These are phyloP conservation scores for Prionailurus bengalensis DNA, from an alignment of 2,113 vertebrate genomes.

Conservation along the genomic window DNA sequence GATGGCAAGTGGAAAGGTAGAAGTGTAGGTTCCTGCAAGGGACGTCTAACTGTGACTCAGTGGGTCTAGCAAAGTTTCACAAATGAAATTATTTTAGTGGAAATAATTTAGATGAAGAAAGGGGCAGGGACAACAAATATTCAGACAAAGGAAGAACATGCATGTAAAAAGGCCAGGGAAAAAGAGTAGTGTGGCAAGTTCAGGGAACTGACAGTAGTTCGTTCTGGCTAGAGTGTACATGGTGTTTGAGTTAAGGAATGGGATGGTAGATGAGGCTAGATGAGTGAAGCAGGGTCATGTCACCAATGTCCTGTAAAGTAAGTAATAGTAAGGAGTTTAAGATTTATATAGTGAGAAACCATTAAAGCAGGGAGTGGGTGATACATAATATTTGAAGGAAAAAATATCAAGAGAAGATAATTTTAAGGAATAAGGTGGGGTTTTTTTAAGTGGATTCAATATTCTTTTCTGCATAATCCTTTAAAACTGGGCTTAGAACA, in stretches of 20 bases:
- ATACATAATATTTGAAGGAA: background rate
- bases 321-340: background rate
- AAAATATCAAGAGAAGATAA: background rate
- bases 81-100: constrained; percentile 21
- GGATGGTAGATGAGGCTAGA: background rate
- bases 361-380: background rate
- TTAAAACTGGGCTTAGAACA: constrained; percentile 32
- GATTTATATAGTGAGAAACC: background rate
- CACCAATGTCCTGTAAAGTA: background rate
- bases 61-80: background rate
- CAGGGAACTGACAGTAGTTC: background rate
- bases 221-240: background rate
- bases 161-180: background rate
- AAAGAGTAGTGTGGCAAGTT: background rate
- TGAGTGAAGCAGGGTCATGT: background rate
- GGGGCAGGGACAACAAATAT: background rate
- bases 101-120: background rate
- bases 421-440: background rate
- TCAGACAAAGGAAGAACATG: background rate
- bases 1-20: background rate
- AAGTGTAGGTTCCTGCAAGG: background rate
- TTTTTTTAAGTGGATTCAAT: background rate
- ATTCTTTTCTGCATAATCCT: constrained; percentile 42
- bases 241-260: background rate
- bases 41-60: background rate